Evolutionary conservation across 2,113 vertebrate species (phyloP), one percentile per base, ranked within the genome.

Genomic region (Helogale parvula): DNA sequence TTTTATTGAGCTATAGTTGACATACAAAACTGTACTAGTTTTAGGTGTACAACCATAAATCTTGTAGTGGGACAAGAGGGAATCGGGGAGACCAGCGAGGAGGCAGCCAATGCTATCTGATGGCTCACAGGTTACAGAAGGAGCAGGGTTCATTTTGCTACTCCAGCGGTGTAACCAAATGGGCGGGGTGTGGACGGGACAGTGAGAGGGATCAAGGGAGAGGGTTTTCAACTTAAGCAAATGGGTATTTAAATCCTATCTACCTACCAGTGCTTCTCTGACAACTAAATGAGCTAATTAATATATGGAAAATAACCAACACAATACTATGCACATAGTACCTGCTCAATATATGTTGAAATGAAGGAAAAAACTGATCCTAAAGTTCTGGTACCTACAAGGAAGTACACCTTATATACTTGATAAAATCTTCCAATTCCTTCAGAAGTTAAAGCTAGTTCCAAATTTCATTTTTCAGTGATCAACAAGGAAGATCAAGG

Each of bases 391-490:
- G 38, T 35, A 84, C 2, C 41, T 88, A 41, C 71, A 69, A 83
- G 27, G 77, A 93, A 11, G 50, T 79, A 82, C 11, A 94, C 12
- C 33, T 77, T 47, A 77, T 69, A 85, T 33, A 71, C 12, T 57
- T 57, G 52, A 77, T 79, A 87, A 83, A 72, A 85, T 88, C 35
- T 31, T 68, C 66, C 66, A 89, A 60, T 45, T 91, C 31, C 25
- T 90, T 76, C 60, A 86, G 27, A 93, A 86, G 29, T 65, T 66
- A 87, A 86, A 95, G 82, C 50, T 82, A 65, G 41, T 57, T 71
- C 29, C 41, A 31, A 52, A 90, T 69, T 82, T 47, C 84, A 94
- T 50, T 81, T 77, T 71, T 57, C 52, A 86, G 0, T 47, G 7
- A 86, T 82, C 76, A 93, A 54, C 41, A 84, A 89, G 68, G 47